Evolutionary conservation across 1,140 invertebrate genomes (phyloP).

Genomic region (Drosophila repleta): DNA sequence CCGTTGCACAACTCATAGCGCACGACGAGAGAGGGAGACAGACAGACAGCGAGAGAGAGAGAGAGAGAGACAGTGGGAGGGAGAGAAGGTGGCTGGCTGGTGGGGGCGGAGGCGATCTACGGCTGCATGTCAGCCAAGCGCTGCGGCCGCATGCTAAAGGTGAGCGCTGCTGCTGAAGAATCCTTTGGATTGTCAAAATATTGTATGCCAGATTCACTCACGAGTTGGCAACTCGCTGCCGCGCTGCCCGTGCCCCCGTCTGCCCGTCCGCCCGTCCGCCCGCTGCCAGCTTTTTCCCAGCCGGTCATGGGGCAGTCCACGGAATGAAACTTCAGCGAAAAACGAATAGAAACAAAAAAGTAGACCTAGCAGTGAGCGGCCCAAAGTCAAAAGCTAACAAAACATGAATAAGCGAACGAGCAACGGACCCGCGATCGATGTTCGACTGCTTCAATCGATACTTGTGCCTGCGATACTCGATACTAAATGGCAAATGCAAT

Average conservation of each 20-base stretch:
- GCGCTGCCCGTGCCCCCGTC: slow-evolving; percentile 11
- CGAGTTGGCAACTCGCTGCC: slow-evolving; percentile 42
- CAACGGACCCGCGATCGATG: slow-evolving; percentile 32
- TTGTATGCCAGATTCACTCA: slow-evolving; percentile 76
- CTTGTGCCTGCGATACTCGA: slow-evolving; percentile 34
- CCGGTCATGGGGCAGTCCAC: slow-evolving; percentile 58
- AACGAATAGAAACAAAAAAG: not conserved
- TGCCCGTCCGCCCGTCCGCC: slow-evolving; percentile 2
- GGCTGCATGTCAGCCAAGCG: slow-evolving; percentile 38
- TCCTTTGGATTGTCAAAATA: slow-evolving; percentile 82
- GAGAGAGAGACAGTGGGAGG: not conserved
- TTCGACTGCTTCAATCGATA: slow-evolving; percentile 23
- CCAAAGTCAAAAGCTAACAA: slow-evolving; percentile 42
- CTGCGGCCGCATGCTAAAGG: slow-evolving; percentile 55
- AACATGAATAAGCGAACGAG: slow-evolving; percentile 27
- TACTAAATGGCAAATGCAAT: slow-evolving; percentile 65
- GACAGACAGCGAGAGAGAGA: not conserved
- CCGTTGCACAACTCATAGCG: slow-evolving; percentile 63
- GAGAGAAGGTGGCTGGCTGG: not conserved
- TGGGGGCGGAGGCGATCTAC: slow-evolving; percentile 18
- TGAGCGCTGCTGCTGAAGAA: slow-evolving; percentile 64
- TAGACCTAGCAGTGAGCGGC: slow-evolving; percentile 49
- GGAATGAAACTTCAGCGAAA: not conserved
- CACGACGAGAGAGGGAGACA: slow-evolving; percentile 24
- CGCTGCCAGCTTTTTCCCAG: slow-evolving; percentile 39